phyloP scores from a whole-genome alignment of 2,888 invertebrate genomes.

The Sclerodermus sp. region DNA sequence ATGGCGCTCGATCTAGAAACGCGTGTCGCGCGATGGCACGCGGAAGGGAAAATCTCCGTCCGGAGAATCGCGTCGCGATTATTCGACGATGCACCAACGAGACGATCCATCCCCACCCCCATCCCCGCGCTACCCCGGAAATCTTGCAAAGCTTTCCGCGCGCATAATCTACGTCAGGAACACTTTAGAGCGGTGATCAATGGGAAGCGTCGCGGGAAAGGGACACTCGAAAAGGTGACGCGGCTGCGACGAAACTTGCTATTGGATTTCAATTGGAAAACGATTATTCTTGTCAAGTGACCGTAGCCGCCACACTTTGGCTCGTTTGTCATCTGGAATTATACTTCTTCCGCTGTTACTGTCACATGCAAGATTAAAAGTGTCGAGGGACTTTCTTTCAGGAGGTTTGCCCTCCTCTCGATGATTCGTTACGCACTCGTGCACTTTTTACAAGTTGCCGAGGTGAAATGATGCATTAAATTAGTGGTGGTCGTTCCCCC shows the following conservation, averaged over 20 bases:
- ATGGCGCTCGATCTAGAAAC: too few species aligned
- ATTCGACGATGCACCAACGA: too few species aligned
- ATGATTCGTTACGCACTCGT: neutral
- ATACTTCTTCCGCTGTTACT: slow-evolving; percentile 4
- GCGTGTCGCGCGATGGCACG: too few species aligned
- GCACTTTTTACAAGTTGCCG: too few species aligned
- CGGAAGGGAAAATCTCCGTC: too few species aligned
- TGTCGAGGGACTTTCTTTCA: neutral
- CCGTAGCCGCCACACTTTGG: slow-evolving; percentile 22
- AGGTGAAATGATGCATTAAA: too few species aligned
- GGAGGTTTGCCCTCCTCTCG: neutral
- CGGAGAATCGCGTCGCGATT: too few species aligned
- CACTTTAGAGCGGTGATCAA: slow-evolving; percentile 49
- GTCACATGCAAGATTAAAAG: slow-evolving; percentile 8
- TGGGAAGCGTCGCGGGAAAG: slow-evolving; percentile 22
- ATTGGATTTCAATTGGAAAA: slow-evolving; percentile 57
- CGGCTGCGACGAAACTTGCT: slow-evolving; percentile 27
- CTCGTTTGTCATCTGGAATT: slow-evolving; percentile 37
- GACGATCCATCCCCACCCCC: too few species aligned
- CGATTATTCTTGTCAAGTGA: slow-evolving; percentile 55
- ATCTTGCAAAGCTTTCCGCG: too few species aligned
- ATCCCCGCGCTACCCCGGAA: too few species aligned
- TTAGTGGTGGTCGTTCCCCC: too few species aligned
- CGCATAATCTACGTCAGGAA: slow-evolving; percentile 44
- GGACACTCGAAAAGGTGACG: slow-evolving; percentile 10